These are phyloP conservation scores for Ernsta delagoae DNA, from an alignment of 2,888 invertebrate species.

Conservation along the genomic window DNA sequence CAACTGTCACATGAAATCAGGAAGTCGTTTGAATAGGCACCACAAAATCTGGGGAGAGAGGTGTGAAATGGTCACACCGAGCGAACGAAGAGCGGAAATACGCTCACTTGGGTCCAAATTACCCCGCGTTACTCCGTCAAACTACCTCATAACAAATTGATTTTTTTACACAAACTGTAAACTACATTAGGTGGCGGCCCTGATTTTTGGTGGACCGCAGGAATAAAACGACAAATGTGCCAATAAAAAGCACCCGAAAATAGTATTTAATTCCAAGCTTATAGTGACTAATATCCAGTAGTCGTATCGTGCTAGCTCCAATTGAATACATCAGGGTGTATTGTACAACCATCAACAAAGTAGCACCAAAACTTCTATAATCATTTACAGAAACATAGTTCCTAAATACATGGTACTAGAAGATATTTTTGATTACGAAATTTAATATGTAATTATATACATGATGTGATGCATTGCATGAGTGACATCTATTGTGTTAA, in stretches of 20 bases:
- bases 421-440: background rate
- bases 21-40: slow-evolving; percentile 20
- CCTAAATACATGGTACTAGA: background rate
- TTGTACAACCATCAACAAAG: slow-evolving; percentile 3
- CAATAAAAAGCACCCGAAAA: background rate
- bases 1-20: slow-evolving; percentile 24
- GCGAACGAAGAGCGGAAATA: slow-evolving; percentile 60
- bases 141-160: slow-evolving; percentile 67
- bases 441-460: background rate
- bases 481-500: slow-evolving; percentile 35
- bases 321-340: slow-evolving; percentile 11
- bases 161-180: slow-evolving; percentile 49
- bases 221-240: slow-evolving; percentile 3
- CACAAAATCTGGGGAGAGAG: slow-evolving; percentile 30
- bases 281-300: slow-evolving; percentile 15
- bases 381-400: slow-evolving; percentile 9
- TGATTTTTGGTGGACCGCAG: slow-evolving; percentile 13
- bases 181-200: slow-evolving; percentile 25
- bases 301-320: background rate
- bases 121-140: slow-evolving; percentile 52
- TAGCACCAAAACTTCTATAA: background rate
- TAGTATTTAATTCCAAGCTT: background rate
- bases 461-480: slow-evolving; percentile 34
- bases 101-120: slow-evolving; percentile 74
- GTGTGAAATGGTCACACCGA: slow-evolving; percentile 65